Percentiles rank a stretch among this genome's conserved stretches.
Evolutionary conservation across 1,140 invertebrate genomes (phyloP).

Genomic region (Procambarus clarkii): DNA sequence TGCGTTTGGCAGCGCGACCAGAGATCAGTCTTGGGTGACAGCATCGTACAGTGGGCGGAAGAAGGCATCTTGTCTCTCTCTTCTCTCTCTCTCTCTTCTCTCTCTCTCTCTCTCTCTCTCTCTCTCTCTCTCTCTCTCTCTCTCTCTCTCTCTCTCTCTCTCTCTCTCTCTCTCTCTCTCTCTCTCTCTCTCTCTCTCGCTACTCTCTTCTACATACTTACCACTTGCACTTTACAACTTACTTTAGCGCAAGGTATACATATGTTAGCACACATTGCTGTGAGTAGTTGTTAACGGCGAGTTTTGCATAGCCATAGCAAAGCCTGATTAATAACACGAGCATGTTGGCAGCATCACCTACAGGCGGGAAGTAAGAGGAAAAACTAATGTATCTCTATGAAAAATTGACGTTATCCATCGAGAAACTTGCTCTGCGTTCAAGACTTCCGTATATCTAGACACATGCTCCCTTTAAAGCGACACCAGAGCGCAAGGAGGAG

Average conservation of each 20-base stretch:
- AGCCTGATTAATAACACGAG: constrained; percentile 2
- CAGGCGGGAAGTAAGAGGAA: constrained; percentile 28
- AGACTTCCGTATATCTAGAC: neutral
- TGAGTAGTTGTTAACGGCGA: too few species aligned
- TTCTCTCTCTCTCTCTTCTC: neutral
- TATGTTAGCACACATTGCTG: too few species aligned
- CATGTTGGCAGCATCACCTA: neutral
- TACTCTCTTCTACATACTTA: too few species aligned
- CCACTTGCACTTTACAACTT: neutral
- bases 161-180: constrained; percentile 1
- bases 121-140: neutral
- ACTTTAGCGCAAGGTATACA: neutral
- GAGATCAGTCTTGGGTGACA: constrained; percentile 31
- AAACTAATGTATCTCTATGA: constrained; percentile 1
- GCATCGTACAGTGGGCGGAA: constrained; percentile 49
- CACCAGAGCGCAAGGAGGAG: neutral
- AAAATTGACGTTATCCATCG: neutral
- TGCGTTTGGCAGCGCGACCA: constrained; percentile 24
- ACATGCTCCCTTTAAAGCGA: neutral
- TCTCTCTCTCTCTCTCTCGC: neutral
- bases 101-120: neutral
- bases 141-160: neutral
- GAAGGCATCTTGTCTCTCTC: constrained; percentile 42
- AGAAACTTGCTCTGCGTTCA: neutral
- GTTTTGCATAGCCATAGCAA: neutral